Evolutionary conservation across 1,140 invertebrate genomes (phyloP), one percentile per base, ranked within the genome.

Genomic region (Heliconius himera): DNA sequence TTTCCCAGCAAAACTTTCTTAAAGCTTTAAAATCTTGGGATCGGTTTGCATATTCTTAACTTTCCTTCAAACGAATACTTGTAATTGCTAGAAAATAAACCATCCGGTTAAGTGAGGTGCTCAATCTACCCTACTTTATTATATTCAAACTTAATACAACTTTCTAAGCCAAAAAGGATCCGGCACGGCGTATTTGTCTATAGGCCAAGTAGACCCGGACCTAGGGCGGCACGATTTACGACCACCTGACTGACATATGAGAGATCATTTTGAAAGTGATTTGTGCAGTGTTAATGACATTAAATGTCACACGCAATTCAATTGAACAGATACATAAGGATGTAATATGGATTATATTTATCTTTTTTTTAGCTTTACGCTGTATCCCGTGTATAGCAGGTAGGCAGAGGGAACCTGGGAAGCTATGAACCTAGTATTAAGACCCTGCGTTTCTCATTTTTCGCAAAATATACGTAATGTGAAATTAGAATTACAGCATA

Each of bases 1-100:
- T 54, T 20, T 54, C 18, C 3, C 8, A 26, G 22, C 8, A 60
- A 60, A 60, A 66, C n/a, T 66, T 66, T 66, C 22, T 26, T 26
- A 66, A 4, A 26, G 22, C 33, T 75, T 70, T 18, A 76, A 73
- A 22, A 66, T 76, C 60, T 75, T 36, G 60, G 73, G 73, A 80
- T 71, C n/a, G 49, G 56, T 80, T 80, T 76, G 73, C 74, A 81
- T 83, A 83, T 81, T 76, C 76, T 81, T 81, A 75, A 74, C 76
- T 79, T 46, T 56, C 54, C 72, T 77, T 81, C 81, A 72, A 83
- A 66, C 70, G 66, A 76, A 66, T 74, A 83, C 77, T 54, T 78
- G 56, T 80, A 70, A 60, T 54, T 56, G 49, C 51, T 80, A 80
- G 80, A 83, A 83, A 83, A 78, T 83, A 54, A 77, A 56, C 75